A percentile compares a stretch with the other conserved stretches of the same genome.
Conservation (phyloP, 2,113 vertebrate genomes). For the Eulemur rufifrons region DNA sequence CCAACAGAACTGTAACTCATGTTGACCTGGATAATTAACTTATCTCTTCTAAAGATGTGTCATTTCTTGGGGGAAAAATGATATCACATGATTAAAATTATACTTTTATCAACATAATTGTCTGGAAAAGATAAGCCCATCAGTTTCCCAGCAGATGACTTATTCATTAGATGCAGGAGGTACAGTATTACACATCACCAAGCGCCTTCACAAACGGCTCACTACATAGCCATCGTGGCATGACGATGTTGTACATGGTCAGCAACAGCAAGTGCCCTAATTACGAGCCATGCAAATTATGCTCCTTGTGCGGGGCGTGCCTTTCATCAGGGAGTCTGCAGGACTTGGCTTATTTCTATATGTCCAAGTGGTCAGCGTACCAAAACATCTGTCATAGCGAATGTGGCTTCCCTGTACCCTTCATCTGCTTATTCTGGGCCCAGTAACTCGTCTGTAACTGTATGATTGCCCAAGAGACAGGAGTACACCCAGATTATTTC, state of each 20-base stretch:
- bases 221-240: not conserved
- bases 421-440: not conserved
- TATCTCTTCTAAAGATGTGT: constrained; percentile 34
- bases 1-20: not conserved
- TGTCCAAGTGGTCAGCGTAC: not conserved
- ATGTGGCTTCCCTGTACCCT: not conserved
- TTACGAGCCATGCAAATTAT: not conserved
- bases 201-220: not conserved
- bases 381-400: not conserved
- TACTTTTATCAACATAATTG: not conserved
- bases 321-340: not conserved
- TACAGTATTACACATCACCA: not conserved
- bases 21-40: constrained; percentile 31
- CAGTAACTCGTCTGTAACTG: not conserved
- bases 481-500: not conserved
- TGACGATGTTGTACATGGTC: accelerated
- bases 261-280: not conserved
- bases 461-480: not conserved
- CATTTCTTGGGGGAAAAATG: not conserved
- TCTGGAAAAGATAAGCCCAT: not conserved
- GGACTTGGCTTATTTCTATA: not conserved
- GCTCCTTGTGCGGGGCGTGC: not conserved
- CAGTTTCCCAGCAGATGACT: not conserved
- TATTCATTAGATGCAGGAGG: not conserved
- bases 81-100: constrained; percentile 5